Base-by-base conservation (phyloP, 2,797 vertebrate genomes). In the Cyprinodon diabolis region DNA sequence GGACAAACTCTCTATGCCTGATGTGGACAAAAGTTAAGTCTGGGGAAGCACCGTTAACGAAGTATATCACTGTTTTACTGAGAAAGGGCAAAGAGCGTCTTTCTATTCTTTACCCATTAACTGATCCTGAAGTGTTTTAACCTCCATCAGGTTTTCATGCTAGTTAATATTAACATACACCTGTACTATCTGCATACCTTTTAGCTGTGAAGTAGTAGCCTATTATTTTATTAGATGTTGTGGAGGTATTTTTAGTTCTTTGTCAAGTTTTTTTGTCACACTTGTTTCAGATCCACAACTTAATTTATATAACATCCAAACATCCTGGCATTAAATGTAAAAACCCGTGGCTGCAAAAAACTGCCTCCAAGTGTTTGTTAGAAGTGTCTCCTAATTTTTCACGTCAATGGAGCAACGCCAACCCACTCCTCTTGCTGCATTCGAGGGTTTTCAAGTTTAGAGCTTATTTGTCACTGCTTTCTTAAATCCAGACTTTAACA, bases 21-120 rank as follows among this genome's bases (percentile, higher is more conserved):
- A 4, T 4, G n/a, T 23, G 54, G 55, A 1, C 6, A 17, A 52
- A 19, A 23, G 9, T 13, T 54, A 1, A n/a, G 40, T n/a, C 49
- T 40, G 30, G 47, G 17, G 49, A 37, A 23, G 7, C 47, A 12
- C 23, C 37, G n/a, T 30, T 62, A 51, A 60, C 9, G 35, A n/a
- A 51, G 3, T 6, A 4, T 37, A 47, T 49, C 47, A 30, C 35
- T n/a, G 25, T n/a, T 66, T 69, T 65, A 54, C 55, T 40, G 56
- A 47, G 37, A 67, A 71, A 58, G 54, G 68, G 11, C 30, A 71
- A 77, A 71, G 69, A 67, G 37, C 48, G 15, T 37, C n/a, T 72
- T 40, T 52, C 40, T 21, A 2, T 63, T 12, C 52, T 54, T 65
- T 21, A 65, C 60, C 62, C n/a, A 54, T 43, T 72, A 65, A 72